These are phyloP conservation scores for Toxostoma redivivum DNA, from an alignment of 2,113 vertebrate genomes.

Conservation along the genomic window DNA sequence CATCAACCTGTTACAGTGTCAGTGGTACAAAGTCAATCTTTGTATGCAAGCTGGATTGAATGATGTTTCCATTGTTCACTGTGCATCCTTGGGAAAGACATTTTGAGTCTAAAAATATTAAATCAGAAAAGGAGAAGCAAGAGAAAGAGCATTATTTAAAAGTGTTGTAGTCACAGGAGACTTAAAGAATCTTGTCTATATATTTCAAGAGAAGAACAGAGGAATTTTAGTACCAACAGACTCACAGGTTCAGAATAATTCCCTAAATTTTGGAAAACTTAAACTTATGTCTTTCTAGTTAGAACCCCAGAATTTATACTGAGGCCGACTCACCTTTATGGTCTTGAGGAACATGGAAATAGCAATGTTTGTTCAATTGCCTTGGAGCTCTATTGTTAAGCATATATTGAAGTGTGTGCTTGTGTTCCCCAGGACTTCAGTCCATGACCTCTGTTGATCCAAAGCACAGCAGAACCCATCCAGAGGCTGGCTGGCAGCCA, in stretches of 20 bases:
- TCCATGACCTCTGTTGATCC: neutral
- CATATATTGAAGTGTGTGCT: neutral
- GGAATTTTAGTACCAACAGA: neutral
- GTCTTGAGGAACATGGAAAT: neutral
- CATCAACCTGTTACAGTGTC: constrained; percentile 18
- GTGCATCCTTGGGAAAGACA: neutral
- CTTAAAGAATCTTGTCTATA: neutral
- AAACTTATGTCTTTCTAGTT: neutral
- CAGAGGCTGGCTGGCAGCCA: neutral
- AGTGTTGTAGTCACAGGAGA: neutral
- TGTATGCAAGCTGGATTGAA: neutral
- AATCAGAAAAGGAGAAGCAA: neutral
- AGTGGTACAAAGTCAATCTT: constrained; percentile 5
- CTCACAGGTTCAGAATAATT: neutral
- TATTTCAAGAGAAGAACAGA: neutral
- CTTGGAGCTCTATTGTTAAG: neutral
- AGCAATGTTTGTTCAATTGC: neutral
- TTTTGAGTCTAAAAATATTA: neutral
- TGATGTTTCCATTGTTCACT: neutral
- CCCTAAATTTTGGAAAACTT: neutral
- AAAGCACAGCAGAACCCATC: neutral
- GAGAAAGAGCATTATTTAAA: neutral
- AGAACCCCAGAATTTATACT: neutral
- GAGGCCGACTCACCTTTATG: neutral
- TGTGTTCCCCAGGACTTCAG: neutral